phyloP scores from a whole-genome alignment of 1,140 invertebrate species.

The Calliopsis andreniformis region DNA sequence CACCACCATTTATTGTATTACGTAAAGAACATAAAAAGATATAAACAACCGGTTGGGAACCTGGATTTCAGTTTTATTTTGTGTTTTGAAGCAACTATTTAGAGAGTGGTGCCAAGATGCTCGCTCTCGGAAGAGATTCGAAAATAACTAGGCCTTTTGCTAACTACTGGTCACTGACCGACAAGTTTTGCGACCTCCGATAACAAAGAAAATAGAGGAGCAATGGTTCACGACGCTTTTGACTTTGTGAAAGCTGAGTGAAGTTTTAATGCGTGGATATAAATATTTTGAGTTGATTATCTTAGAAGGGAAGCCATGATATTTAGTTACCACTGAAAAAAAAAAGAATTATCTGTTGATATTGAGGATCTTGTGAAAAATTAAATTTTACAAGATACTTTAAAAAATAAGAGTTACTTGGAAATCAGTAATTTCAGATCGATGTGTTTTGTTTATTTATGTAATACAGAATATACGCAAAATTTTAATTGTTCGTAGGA shows the following conservation, averaged over 20 bases:
- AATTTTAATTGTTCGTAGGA: not conserved
- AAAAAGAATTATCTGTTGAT: not conserved
- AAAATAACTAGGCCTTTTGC: constrained; percentile 57
- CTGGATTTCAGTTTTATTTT: constrained; percentile 53
- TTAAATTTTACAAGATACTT: too few species aligned
- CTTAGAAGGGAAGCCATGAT: not conserved
- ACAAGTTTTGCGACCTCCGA: constrained; percentile 36
- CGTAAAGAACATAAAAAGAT: constrained; percentile 10
- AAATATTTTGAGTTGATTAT: not conserved
- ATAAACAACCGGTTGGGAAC: not conserved
- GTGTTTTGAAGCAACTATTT: constrained; percentile 60
- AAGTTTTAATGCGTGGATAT: not conserved
- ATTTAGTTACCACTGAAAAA: not conserved
- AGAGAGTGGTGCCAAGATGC: constrained; percentile 58
- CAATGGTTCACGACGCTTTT: not conserved
- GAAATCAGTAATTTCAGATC: too few species aligned
- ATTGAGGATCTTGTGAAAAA: not conserved
- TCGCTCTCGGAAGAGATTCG: constrained; percentile 50
- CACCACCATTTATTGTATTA: not conserved
- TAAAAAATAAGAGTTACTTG: too few species aligned
- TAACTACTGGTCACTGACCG: constrained; percentile 62
- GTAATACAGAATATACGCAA: too few species aligned
- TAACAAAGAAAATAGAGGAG: constrained; percentile 35
- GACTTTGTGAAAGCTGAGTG: not conserved
- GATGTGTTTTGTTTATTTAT: too few species aligned